Evolutionary conservation across 2,888 invertebrate genomes (phyloP).

Genomic region (Archips xylosteana): DNA sequence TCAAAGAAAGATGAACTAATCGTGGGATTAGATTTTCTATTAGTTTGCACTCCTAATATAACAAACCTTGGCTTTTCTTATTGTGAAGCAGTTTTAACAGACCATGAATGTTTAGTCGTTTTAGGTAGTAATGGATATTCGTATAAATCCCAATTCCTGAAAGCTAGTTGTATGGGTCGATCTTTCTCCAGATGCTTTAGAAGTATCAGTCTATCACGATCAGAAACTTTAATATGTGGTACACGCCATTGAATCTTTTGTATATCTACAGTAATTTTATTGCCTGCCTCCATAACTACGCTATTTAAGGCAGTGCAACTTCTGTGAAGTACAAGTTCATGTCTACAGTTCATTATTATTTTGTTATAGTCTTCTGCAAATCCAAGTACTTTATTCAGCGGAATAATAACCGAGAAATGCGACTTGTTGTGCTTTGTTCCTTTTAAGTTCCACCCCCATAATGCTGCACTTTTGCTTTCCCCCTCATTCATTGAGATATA

Average conservation of each 20-base stretch:
- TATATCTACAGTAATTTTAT: too few relatives aligned
- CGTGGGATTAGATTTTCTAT: conserved; percentile 11
- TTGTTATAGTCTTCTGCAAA: conserved; percentile 51
- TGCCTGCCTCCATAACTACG: not conserved
- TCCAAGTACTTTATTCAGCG: conserved; percentile 31
- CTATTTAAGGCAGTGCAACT: conserved; percentile 36
- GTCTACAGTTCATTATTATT: conserved; percentile 54
- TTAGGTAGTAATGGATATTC: conserved; percentile 58
- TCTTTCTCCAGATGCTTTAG: conserved; percentile 49
- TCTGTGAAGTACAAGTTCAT: conserved; percentile 40
- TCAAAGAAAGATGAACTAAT: conserved; percentile 27
- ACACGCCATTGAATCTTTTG: too few relatives aligned
- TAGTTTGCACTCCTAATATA: conserved; percentile 45
- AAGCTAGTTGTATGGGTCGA: conserved; percentile 52
- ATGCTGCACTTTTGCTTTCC: conserved; percentile 8
- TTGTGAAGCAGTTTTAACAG: conserved; percentile 40
- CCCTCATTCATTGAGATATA: too few relatives aligned
- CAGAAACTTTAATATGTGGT: conserved; percentile 29
- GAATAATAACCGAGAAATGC: conserved; percentile 28
- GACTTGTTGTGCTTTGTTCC: conserved; percentile 7
- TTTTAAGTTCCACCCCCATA: conserved; percentile 10
- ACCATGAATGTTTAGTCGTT: conserved; percentile 53
- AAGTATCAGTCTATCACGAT: conserved; percentile 40
- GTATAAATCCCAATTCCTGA: conserved; percentile 62
- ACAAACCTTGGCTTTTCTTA: conserved; percentile 62